Percentiles rank a stretch among this genome's conserved stretches.
These are phyloP conservation scores for Pagrus major DNA, from an alignment of 2,113 vertebrate species.

Conservation along the genomic window DNA sequence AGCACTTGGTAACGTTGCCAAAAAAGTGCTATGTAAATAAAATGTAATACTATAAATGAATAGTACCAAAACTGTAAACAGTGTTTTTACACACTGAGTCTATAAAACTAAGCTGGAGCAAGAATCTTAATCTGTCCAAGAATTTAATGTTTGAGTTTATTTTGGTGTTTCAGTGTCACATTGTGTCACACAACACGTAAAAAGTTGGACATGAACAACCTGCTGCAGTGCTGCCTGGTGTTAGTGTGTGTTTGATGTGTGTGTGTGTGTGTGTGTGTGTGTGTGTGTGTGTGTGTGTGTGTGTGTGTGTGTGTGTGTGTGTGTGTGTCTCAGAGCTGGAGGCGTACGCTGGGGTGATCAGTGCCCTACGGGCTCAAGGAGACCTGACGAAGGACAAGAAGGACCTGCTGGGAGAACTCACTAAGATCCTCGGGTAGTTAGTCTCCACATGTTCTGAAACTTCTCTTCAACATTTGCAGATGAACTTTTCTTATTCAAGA, in stretches of 20 bases:
- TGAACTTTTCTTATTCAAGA: background rate
- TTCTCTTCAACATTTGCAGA: background rate
- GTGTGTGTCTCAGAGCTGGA: conserved; percentile 90
- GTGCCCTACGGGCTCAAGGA: conserved; percentile 96
- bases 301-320: conserved; percentile 24
- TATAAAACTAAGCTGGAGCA: background rate
- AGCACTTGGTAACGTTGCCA: too few species aligned
- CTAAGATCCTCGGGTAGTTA: conserved; percentile 94
- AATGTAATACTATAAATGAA: too few species aligned
- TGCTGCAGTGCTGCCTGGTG: background rate
- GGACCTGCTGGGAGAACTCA: conserved; percentile 96
- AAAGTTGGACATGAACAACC: background rate
- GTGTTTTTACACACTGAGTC: background rate
- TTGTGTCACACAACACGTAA: background rate
- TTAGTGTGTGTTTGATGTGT: conserved; percentile 21
- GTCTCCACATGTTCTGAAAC: background rate
- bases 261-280: too few species aligned
- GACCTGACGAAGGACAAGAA: conserved; percentile 99
- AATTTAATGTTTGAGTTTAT: background rate
- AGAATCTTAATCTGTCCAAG: background rate
- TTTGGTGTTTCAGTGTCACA: background rate
- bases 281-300: conserved; percentile 16
- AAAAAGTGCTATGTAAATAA: too few species aligned
- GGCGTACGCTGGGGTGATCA: conserved; percentile 98
- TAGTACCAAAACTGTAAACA: too few species aligned